Base-by-base conservation (phyloP, 2,797 vertebrate genomes). In the Sphenodon punctatus region DNA sequence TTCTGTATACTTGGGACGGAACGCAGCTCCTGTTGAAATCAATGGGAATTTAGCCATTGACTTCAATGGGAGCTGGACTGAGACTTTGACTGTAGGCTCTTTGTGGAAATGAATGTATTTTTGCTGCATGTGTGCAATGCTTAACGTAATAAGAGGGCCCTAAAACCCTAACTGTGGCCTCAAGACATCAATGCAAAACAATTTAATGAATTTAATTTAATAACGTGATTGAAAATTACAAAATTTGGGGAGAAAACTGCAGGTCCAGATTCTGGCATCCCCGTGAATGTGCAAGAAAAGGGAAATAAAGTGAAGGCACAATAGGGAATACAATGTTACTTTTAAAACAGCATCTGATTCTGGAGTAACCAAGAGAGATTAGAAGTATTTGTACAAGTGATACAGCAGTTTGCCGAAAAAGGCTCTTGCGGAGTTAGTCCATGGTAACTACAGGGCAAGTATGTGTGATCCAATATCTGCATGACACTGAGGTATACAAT, bases 191-290 rank as follows among this genome's bases (percentile, higher is more conserved):
- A n/a, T n/a, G n/a, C n/a, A n/a, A n/a, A n/a, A n/a, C n/a, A n/a
- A n/a, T n/a, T n/a, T n/a, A n/a, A n/a, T n/a, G n/a, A n/a, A n/a
- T n/a, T n/a, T n/a, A n/a, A n/a, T n/a, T n/a, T 43, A 20, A 56
- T n/a, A 51, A 34, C 49, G 10, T 38, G 34, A 38, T 9, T 38
- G 19, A 32, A 30, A 25, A 39, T 16, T 22, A 14, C 25, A 38
- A n/a, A 20, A 67, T 49, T 67, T n/a, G 7, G 38, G 19, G 39
- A 39, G 59, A 19, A 23, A n/a, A 41, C 85, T 73, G 49, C n/a
- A 70, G 76, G 71, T 81, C 85, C 79, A 80, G 81, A 85, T 79
- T 77, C 59, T 75, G 67, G 43, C 23, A 32, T 86, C 43, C 41
- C 82, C 45, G 55, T n/a, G 0, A 0, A 11, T 17, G 0, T 1